Percentiles rank a stretch among this genome's conserved stretches.
Evolutionary conservation across 2,888 invertebrate species (phyloP).

Genomic region (Cantharis nigra): DNA sequence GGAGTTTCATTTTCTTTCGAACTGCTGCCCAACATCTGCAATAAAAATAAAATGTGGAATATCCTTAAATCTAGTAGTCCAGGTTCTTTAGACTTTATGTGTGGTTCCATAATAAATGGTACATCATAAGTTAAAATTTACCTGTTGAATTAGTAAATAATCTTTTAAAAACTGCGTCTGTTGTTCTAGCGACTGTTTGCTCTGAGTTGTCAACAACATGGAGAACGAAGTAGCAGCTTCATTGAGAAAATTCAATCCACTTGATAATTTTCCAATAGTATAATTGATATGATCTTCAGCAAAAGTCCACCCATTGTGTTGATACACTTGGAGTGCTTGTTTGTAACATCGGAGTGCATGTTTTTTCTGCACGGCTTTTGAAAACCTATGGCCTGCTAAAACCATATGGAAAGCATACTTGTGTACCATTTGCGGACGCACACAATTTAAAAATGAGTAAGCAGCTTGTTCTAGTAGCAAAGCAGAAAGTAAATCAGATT

Average conservation of each 20-base stretch:
- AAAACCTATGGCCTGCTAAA: constrained; percentile 92
- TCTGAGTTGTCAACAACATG: constrained; percentile 72
- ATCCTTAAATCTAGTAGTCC: too few species aligned
- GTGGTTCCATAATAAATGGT: not conserved
- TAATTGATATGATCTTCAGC: constrained; percentile 96
- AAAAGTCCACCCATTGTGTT: constrained; percentile 82
- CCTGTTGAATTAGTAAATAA: constrained; percentile 84
- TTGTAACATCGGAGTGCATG: constrained; percentile 91
- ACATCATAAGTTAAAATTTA: constrained; percentile 51
- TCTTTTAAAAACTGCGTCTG: constrained; percentile 85
- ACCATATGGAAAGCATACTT: constrained; percentile 98
- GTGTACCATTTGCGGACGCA: constrained; percentile 75
- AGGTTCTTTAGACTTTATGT: not conserved
- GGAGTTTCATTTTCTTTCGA: constrained; percentile 44
- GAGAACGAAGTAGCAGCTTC: constrained; percentile 78
- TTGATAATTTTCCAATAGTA: constrained; percentile 89
- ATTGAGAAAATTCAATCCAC: constrained; percentile 73
- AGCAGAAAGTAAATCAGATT: constrained; percentile 94
- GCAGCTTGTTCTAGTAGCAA: constrained; percentile 94
- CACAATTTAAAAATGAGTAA: constrained; percentile 79
- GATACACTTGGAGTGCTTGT: constrained; percentile 81
- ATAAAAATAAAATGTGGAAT: not conserved
- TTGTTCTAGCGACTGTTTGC: constrained; percentile 72
- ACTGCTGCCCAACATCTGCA: constrained; percentile 28
- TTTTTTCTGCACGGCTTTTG: constrained; percentile 88